Evolutionary conservation across 2,888 invertebrate genomes (phyloP).

Genomic region (Cataglyphis albicans): DNA sequence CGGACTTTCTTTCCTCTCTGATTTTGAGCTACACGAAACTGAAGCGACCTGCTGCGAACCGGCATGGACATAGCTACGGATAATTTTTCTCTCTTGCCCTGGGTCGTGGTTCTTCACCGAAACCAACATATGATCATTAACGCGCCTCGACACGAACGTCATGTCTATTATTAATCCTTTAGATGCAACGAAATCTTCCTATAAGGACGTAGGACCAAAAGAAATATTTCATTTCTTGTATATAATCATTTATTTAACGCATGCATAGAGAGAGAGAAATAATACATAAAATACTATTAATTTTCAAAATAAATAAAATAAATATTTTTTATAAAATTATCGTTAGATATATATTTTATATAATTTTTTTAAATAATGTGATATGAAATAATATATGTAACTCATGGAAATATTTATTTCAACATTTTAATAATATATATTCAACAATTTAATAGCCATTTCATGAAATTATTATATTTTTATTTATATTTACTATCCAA

Average conservation of each 20-base stretch:
- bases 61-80: slow-evolving; percentile 38
- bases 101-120: slow-evolving; percentile 62
- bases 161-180: slow-evolving; percentile 39
- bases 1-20: slow-evolving; percentile 31
- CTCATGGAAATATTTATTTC: neutral
- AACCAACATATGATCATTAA: slow-evolving; percentile 19
- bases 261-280: neutral
- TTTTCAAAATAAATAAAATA: neutral
- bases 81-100: slow-evolving; percentile 70
- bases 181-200: neutral
- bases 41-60: slow-evolving; percentile 14
- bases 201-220: neutral
- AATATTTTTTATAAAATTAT: neutral
- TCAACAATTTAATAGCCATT: neutral
- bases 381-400: neutral
- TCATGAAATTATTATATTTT: slow-evolving; percentile 2
- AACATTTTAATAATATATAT: neutral
- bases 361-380: neutral
- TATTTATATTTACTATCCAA: neutral
- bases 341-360: neutral
- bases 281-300: neutral
- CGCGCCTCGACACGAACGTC: slow-evolving; percentile 20
- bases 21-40: slow-evolving; percentile 9
- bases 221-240: neutral
- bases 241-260: slow-evolving; percentile 8